phyloP scores from a whole-genome alignment of 2,113 vertebrate genomes.

The Melospiza georgiana region DNA sequence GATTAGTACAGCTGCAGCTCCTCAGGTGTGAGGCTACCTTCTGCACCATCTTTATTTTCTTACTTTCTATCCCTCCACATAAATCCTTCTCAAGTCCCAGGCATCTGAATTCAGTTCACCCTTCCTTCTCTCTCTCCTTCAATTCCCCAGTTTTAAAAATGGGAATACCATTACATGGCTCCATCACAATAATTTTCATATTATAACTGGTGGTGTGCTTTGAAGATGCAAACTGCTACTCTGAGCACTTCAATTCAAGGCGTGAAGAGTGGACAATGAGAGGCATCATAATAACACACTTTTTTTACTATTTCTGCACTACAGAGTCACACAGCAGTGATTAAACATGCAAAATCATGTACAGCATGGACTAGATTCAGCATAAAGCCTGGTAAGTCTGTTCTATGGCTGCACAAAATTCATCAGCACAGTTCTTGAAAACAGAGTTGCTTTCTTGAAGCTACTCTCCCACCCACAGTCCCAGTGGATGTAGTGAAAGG shows the following conservation, averaged over 20 bases:
- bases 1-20: no score
- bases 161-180: neutral
- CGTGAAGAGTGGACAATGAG: neutral
- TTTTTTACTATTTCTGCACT: neutral
- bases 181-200: neutral
- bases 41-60: no score
- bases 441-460: neutral
- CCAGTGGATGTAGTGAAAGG: neutral
- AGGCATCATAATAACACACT: neutral
- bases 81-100: neutral
- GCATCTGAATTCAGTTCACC: neutral
- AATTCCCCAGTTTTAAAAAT: neutral
- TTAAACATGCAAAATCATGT: constrained; percentile 6
- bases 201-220: neutral
- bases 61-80: no score
- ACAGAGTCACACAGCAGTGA: neutral
- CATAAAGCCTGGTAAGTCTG: neutral
- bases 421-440: neutral
- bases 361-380: neutral
- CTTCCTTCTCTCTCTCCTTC: neutral
- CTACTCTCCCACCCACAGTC: neutral
- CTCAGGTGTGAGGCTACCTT: no score
- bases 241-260: neutral
- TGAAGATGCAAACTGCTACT: neutral
- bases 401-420: neutral